Percentiles rank a stretch among this genome's conserved stretches.
Conservation (phyloP, 2,113 vertebrate genomes). For the Silurus glanis region DNA sequence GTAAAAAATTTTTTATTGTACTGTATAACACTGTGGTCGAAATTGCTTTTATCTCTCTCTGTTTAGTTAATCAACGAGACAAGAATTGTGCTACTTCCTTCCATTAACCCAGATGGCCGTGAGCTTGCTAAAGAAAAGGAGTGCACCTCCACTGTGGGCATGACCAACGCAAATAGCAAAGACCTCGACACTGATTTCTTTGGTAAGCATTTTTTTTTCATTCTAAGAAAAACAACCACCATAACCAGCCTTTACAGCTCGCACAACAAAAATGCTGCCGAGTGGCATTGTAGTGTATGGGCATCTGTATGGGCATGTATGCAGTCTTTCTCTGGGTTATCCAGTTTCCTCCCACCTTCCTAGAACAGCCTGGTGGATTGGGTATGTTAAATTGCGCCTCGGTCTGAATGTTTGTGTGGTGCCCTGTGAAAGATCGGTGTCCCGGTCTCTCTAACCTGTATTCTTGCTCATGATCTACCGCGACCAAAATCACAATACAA, state of each 20-base stretch:
- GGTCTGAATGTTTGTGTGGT: background rate
- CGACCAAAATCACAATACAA: background rate
- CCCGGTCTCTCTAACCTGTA: background rate
- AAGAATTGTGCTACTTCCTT: conserved; percentile 90
- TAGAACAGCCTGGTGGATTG: background rate
- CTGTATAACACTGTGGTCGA: background rate
- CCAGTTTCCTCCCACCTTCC: background rate
- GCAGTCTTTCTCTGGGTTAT: background rate
- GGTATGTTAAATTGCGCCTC: background rate
- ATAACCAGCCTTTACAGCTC: background rate
- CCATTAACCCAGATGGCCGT: conserved; percentile 91
- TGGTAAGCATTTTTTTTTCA: conserved; percentile 71
- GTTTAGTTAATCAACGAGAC: conserved; percentile 88
- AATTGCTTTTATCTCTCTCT: background rate
- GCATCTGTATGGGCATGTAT: background rate
- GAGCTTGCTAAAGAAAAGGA: conserved; percentile 84
- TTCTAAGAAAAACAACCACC: background rate
- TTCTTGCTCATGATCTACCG: background rate
- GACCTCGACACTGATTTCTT: conserved; percentile 93
- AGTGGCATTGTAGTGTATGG: background rate
- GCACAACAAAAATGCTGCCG: background rate
- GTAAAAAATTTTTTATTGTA: background rate
- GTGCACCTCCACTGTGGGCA: conserved; percentile 80
- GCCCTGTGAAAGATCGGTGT: background rate
- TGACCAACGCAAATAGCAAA: conserved; percentile 78